Conservation (phyloP, 2,797 vertebrate genomes). For the Pachyuromys duprasi region DNA sequence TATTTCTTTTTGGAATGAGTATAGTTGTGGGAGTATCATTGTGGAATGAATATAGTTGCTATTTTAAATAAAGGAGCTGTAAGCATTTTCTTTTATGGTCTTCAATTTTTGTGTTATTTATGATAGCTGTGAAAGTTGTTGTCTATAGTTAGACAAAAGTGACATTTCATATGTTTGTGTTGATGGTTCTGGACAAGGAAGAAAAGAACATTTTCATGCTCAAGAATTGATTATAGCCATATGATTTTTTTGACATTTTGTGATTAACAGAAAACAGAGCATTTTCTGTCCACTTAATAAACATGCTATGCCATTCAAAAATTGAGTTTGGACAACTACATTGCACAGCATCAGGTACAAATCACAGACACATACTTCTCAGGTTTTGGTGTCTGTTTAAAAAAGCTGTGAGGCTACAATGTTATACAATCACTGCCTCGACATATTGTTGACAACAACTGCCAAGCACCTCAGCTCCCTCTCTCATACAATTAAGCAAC, state of each 20-base stretch:
- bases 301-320: slow-evolving; percentile 1
- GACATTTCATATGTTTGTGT: slow-evolving; percentile 51
- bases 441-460: slow-evolving; percentile 81
- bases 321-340: not conserved
- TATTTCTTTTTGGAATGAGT: slow-evolving; percentile 53
- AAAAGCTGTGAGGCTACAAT: slow-evolving; percentile 59
- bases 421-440: not conserved
- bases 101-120: slow-evolving; percentile 38
- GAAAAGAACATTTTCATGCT: slow-evolving; percentile 58
- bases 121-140: slow-evolving; percentile 26
- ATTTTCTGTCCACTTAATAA: not conserved
- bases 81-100: slow-evolving; percentile 13
- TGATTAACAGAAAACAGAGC: slow-evolving; percentile 21
- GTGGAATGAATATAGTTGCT: not conserved
- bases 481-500: slow-evolving; percentile 65
- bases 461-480: slow-evolving; percentile 70
- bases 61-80: slow-evolving; percentile 38
- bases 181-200: slow-evolving; percentile 70
- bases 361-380: slow-evolving; percentile 74
- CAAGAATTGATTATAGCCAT: slow-evolving; percentile 41
- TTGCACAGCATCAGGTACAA: slow-evolving; percentile 68
- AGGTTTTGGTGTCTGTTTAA: slow-evolving; percentile 77
- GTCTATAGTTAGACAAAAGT: slow-evolving; percentile 31
- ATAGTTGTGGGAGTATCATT: not conserved
- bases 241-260: slow-evolving; percentile 52